phyloP scores from a whole-genome alignment of 2,888 invertebrate genomes.

The Gymnoscelis rufifasciata region DNA sequence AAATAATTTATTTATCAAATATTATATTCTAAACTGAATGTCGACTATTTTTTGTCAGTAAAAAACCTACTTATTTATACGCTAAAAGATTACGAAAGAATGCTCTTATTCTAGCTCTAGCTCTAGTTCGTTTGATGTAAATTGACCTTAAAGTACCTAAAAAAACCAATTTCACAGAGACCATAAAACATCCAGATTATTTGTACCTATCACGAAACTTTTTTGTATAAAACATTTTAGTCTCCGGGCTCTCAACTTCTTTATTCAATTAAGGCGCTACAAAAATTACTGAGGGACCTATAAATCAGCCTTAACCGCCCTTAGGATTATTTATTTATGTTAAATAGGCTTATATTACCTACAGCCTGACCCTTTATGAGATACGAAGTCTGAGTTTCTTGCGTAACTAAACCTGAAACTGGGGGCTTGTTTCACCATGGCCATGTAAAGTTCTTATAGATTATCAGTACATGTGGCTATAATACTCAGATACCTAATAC shows the following conservation, averaged over 20 bases:
- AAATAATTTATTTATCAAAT: no score
- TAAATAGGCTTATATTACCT: slow-evolving; percentile 56
- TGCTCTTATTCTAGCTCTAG: no score
- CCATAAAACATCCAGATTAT: background rate
- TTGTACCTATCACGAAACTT: background rate
- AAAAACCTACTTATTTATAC: no score
- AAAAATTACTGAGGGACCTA: slow-evolving; percentile 56
- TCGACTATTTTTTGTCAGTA: no score
- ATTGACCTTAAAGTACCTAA: no score
- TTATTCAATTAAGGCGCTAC: slow-evolving; percentile 60
- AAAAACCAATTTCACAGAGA: background rate
- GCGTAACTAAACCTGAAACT: background rate
- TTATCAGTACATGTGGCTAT: no score
- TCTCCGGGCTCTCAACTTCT: slow-evolving; percentile 41
- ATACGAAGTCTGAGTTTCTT: slow-evolving; percentile 8
- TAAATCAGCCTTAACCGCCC: slow-evolving; percentile 61
- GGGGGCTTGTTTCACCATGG: no score
- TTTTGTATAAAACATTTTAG: slow-evolving; percentile 10
- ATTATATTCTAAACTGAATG: no score
- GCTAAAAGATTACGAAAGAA: no score
- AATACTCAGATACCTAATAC: no score
- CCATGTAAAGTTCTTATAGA: no score
- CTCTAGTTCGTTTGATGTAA: no score
- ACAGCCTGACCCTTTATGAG: slow-evolving; percentile 40
- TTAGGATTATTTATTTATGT: slow-evolving; percentile 64